Percentiles rank a stretch among this genome's conserved stretches.
Conservation (phyloP, 2,888 invertebrate species). For the Drosophila ustulata region DNA sequence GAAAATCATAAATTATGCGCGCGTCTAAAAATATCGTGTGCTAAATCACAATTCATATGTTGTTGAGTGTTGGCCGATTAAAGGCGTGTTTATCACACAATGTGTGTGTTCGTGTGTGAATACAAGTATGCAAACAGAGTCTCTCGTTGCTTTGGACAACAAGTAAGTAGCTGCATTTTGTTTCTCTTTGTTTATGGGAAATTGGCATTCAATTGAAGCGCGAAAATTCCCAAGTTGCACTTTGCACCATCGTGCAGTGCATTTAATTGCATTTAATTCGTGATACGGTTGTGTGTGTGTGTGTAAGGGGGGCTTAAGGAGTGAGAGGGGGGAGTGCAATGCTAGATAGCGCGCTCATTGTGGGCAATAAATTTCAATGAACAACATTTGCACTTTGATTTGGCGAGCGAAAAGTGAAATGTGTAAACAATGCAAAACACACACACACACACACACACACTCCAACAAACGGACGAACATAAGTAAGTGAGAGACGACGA, state of each 20-base stretch:
- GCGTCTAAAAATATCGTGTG: neutral
- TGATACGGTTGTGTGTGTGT: slow-evolving; percentile 3
- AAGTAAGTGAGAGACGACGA: neutral
- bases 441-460: too few species aligned
- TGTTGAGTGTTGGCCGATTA: slow-evolving; percentile 3
- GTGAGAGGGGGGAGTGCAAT: neutral
- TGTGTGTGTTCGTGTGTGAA: neutral
- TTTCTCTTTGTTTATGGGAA: slow-evolving; percentile 9
- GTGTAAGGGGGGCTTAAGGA: neutral
- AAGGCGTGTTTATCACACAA: slow-evolving; percentile 5
- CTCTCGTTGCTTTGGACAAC: neutral
- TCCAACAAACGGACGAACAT: neutral
- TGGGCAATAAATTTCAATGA: slow-evolving; percentile 66
- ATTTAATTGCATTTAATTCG: slow-evolving; percentile 58
- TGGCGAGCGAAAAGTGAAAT: slow-evolving; percentile 41
- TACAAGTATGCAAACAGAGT: neutral
- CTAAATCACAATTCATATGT: slow-evolving; percentile 5
- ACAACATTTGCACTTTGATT: slow-evolving; percentile 53
- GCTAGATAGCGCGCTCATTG: slow-evolving; percentile 4
- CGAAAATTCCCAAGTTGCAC: slow-evolving; percentile 29
- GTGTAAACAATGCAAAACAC: slow-evolving; percentile 26
- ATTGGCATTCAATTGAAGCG: slow-evolving; percentile 35
- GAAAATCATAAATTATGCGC: neutral
- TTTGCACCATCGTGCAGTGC: slow-evolving; percentile 47
- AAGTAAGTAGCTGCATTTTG: neutral